A percentile compares a stretch with the other conserved stretches of the same genome.
Evolutionary conservation across 2,113 vertebrate genomes (phyloP).

Genomic region (Beaufortia kweichowensis): DNA sequence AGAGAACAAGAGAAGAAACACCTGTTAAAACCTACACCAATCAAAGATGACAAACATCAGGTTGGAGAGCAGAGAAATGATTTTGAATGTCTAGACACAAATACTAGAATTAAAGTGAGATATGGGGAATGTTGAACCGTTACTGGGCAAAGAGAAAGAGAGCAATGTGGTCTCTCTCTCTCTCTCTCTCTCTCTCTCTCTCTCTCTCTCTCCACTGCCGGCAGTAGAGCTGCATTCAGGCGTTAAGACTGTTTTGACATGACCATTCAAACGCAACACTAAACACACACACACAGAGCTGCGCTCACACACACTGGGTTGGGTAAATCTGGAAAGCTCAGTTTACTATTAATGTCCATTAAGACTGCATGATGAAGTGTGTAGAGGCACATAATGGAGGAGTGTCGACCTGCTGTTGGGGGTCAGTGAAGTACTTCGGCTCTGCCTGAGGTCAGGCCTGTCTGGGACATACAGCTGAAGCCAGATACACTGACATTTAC

Average conservation of each 20-base stretch:
- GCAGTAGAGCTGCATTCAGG: constrained; percentile 44
- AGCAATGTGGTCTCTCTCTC: too few relatives aligned
- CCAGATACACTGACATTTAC: constrained; percentile 36
- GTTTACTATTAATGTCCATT: constrained; percentile 38
- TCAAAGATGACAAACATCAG: background rate
- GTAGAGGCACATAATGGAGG: background rate
- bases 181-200: too few relatives aligned
- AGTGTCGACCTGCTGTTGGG: background rate
- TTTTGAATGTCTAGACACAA: background rate
- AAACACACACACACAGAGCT: constrained; percentile 35
- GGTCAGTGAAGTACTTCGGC: background rate
- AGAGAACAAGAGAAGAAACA: background rate
- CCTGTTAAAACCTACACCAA: background rate
- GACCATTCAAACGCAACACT: constrained; percentile 55
- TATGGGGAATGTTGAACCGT: too few relatives aligned
- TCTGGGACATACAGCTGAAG: background rate
- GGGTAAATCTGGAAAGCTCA: constrained; percentile 28
- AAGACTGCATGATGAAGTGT: constrained; percentile 24
- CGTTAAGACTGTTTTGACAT: constrained; percentile 59
- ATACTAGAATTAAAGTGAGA: background rate
- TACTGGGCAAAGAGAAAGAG: background rate
- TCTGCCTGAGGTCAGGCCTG: constrained; percentile 3
- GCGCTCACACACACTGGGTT: constrained; percentile 14
- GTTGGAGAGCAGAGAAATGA: background rate
- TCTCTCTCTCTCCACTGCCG: constrained; percentile 42